Evolutionary conservation across 2,888 invertebrate species (phyloP), one percentile per base, ranked within the genome.

Genomic region (Tubiluchus corallicola): DNA sequence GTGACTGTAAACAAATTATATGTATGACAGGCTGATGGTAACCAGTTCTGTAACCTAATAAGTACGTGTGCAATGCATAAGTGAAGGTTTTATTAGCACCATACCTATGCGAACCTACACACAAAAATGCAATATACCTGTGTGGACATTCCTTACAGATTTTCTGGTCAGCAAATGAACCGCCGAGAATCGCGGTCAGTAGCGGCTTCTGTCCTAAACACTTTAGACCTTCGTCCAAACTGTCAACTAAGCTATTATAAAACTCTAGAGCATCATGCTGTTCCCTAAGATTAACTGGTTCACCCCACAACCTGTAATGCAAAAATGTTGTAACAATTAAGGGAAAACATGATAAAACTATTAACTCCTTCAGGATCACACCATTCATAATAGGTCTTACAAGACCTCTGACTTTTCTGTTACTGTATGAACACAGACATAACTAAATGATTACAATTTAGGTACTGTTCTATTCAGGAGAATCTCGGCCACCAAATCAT

Each of bases 221-320:
- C 68, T 96, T 94, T 29, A 94, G 69, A 9, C 90, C 90, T 68
- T 94, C 94, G 59, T 96, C 94, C 56, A 96, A 71, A 57, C 85
- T 85, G 67, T 96, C 94, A 29, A 94, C 84, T 42, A 96, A 70
- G 50, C 85, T 85, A 82, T 92, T 94, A 65, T 92, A 94, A 71
- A 96, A 96, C 67, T 96, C 96, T 21, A 94, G 82, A 1, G 96
- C 96, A 66, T 96, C 96, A 65, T 96, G 96, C 65, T 96, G 96
- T 62, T 96, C 96, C 44, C 94, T 74, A 53, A 96, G 72, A 69
- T 96, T 96, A 13, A 96, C 92, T 20, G 90, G 88, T 68, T 94
- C 92, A 17, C 92, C 92, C 75, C 82, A 83, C 53, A 88, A 70
- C 63, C 85, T 84, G 58, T 3, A 48, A 50, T 39, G 41, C 16